Evolutionary conservation across 2,797 vertebrate genomes (phyloP).

Genomic region (Myripristis jacobus): DNA sequence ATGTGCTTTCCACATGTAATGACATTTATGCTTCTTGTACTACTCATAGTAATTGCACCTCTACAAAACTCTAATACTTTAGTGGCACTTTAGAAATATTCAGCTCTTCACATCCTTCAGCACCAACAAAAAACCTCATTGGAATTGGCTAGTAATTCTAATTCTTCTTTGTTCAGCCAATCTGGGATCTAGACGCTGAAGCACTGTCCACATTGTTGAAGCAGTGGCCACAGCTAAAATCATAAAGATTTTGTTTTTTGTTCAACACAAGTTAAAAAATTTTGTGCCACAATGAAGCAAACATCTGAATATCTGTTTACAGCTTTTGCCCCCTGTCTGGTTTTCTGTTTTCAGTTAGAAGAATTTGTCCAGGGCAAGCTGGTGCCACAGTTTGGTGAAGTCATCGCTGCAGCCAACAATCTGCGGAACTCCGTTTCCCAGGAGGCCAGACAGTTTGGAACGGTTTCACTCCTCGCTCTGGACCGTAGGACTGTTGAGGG

Average conservation of each 20-base stretch:
- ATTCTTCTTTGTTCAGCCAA: too few species aligned
- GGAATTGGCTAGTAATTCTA: too few species aligned
- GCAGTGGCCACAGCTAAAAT: too few species aligned
- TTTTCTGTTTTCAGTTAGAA: constrained; percentile 70
- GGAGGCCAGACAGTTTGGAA: constrained; percentile 78
- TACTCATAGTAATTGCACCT: too few species aligned
- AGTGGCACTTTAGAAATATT: too few species aligned
- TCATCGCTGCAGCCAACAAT: constrained; percentile 63
- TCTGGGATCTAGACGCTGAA: too few species aligned
- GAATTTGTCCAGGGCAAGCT: constrained; percentile 75
- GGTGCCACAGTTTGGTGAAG: constrained; percentile 69
- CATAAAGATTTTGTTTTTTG: neutral
- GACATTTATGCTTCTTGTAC: neutral
- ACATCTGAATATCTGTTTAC: neutral
- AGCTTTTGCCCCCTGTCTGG: neutral
- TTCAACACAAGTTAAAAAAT: neutral
- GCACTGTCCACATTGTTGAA: too few species aligned
- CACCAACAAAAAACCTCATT: too few species aligned
- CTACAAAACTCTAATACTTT: too few species aligned
- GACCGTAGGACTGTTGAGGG: constrained; percentile 78
- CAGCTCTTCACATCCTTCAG: too few species aligned
- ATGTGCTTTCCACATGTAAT: neutral
- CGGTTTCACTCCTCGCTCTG: constrained; percentile 79
- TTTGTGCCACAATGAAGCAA: neutral
- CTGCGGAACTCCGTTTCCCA: constrained; percentile 82